A percentile compares a stretch with the other conserved stretches of the same genome.
phyloP scores from a whole-genome alignment of 2,888 invertebrate species.

The Cosmia trapezina region DNA sequence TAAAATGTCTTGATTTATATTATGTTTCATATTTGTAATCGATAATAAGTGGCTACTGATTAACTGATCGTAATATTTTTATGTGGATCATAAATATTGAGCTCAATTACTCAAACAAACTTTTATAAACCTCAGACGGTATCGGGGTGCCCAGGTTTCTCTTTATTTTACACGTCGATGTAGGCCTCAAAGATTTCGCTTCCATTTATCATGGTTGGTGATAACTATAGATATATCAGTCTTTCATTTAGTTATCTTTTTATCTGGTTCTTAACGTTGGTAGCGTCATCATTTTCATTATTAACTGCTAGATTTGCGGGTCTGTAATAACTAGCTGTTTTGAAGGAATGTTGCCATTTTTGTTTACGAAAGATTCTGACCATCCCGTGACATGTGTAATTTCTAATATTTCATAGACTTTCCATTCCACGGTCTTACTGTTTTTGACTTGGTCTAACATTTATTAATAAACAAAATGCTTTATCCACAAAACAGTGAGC shows the following conservation, averaged over 20 bases:
- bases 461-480: constrained; percentile 13
- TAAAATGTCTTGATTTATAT: constrained; percentile 60
- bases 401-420: not conserved
- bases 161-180: constrained; percentile 25
- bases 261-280: not conserved
- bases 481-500: constrained; percentile 23
- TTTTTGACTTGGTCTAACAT: not conserved
- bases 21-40: constrained; percentile 56
- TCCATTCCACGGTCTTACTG: not conserved
- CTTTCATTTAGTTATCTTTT: not conserved
- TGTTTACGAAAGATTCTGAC: not conserved
- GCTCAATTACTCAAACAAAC: constrained; percentile 64
- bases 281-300: not conserved
- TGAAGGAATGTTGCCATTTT: not conserved
- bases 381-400: not conserved
- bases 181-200: constrained; percentile 20
- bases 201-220: constrained; percentile 7
- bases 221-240: not conserved
- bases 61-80: constrained; percentile 65
- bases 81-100: constrained; percentile 63
- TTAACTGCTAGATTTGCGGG: not conserved
- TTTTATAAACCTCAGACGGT: constrained; percentile 37
- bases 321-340: not conserved
- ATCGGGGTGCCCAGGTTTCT: constrained; percentile 23
- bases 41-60: constrained; percentile 67